phyloP scores from a whole-genome alignment of 2,888 invertebrate genomes.

The Mantis religiosa region DNA sequence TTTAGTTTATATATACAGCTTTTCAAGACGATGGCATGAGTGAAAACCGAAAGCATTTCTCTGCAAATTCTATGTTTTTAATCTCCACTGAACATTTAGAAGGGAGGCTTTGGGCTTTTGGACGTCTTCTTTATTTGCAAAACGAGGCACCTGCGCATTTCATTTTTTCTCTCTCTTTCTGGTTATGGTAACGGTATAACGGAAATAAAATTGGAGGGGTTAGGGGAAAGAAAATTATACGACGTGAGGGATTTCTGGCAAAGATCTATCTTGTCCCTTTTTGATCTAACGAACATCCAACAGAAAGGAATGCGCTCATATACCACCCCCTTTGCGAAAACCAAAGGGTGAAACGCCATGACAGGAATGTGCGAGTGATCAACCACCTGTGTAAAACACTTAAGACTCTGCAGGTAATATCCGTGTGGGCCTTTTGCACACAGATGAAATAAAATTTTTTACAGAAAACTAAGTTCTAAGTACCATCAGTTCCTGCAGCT shows the following conservation, averaged over 20 bases:
- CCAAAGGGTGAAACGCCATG: not conserved
- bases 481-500: no score
- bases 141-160: not conserved
- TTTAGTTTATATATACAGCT: no score
- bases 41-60: not conserved
- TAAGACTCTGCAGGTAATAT: no score
- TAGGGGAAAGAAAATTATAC: not conserved
- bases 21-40: no score
- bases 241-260: not conserved
- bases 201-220: not conserved
- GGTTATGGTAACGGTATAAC: not conserved
- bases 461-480: no score
- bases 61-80: no score
- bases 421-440: no score
- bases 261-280: not conserved
- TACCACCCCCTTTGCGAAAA: not conserved
- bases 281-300: not conserved
- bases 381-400: no score
- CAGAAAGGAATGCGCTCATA: not conserved
- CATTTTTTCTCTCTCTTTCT: not conserved
- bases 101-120: not conserved
- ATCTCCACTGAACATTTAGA: not conserved
- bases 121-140: not conserved
- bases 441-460: no score
- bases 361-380: no score